A percentile compares a stretch with the other conserved stretches of the same genome.
Evolutionary conservation across 2,888 invertebrate species (phyloP).

Genomic region (Asteroscopus sphinx): DNA sequence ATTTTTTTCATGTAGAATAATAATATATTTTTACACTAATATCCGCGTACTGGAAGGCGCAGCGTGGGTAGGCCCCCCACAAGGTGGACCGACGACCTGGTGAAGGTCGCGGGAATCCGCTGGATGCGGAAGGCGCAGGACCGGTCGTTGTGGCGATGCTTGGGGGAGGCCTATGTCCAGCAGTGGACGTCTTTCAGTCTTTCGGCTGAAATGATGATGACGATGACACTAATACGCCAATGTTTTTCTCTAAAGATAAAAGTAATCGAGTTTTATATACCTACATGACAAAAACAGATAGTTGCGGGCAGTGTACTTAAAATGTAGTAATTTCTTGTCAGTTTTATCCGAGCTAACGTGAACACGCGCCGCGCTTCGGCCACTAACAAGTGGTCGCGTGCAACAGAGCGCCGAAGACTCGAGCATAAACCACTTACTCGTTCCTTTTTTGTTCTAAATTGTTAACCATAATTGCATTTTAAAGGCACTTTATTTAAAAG

Average conservation of each 20-base stretch:
- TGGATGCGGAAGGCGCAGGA: no score
- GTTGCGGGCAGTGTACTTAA: constrained; percentile 28
- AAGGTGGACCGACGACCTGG: no score
- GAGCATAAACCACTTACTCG: constrained; percentile 57
- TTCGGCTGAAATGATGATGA: no score
- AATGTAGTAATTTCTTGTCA: constrained; percentile 47
- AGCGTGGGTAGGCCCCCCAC: no score
- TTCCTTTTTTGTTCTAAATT: constrained; percentile 54
- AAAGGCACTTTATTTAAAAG: neutral
- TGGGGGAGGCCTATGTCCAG: no score
- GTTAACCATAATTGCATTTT: constrained; percentile 36
- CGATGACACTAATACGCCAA: neutral
- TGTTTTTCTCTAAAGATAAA: neutral
- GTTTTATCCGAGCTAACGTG: constrained; percentile 44
- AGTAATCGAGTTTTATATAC: constrained; percentile 2
- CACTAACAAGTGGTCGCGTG: constrained; percentile 79
- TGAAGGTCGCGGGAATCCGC: no score
- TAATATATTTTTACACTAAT: no score
- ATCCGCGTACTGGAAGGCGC: no score
- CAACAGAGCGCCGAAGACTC: constrained; percentile 30
- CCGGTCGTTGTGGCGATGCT: no score
- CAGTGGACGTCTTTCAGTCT: no score
- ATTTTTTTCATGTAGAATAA: no score
- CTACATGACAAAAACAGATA: constrained; percentile 19
- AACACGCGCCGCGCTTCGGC: constrained; percentile 16